A percentile compares a stretch with the other conserved stretches of the same genome.
Evolutionary conservation across 2,888 invertebrate genomes (phyloP).

Genomic region (Drosophila atripex): DNA sequence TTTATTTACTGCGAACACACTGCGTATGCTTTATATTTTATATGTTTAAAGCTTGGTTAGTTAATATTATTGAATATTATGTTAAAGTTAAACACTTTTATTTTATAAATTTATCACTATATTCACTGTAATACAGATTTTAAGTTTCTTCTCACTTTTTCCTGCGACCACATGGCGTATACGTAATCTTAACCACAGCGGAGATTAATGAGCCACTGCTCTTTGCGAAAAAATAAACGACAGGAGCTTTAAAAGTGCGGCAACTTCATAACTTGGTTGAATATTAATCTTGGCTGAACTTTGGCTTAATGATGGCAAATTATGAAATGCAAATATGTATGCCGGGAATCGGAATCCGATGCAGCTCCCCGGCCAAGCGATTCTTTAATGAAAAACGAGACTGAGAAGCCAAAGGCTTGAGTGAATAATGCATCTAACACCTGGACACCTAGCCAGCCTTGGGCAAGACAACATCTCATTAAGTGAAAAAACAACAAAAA

Average conservation of each 20-base stretch:
- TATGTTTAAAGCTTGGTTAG: too few relatives aligned
- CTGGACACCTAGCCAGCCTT: slow-evolving; percentile 49
- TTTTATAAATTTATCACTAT: not conserved
- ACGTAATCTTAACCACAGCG: slow-evolving; percentile 41
- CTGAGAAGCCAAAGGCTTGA: slow-evolving; percentile 36
- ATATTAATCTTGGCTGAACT: slow-evolving; percentile 51
- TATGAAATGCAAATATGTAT: slow-evolving; percentile 53
- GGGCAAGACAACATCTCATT: slow-evolving; percentile 40
- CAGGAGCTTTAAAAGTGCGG: slow-evolving; percentile 16
- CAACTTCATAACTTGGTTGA: slow-evolving; percentile 19
- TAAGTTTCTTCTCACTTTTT: not conserved
- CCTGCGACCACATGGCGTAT: slow-evolving; percentile 50
- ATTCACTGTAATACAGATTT: not conserved
- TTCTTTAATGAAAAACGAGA: slow-evolving; percentile 71
- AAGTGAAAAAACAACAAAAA: not conserved
- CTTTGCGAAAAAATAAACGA: slow-evolving; percentile 7
- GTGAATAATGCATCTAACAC: slow-evolving; percentile 19
- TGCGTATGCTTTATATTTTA: too few relatives aligned
- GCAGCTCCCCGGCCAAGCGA: slow-evolving; percentile 15
- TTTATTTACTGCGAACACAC: not conserved
- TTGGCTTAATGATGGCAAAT: slow-evolving; percentile 57
- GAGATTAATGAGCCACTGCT: slow-evolving; percentile 57
- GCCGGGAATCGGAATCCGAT: slow-evolving; percentile 24
- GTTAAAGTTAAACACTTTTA: not conserved
- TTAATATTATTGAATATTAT: not conserved